Base-by-base conservation (phyloP, 2,888 invertebrate genomes). In the Acanthosepion esculentum region DNA sequence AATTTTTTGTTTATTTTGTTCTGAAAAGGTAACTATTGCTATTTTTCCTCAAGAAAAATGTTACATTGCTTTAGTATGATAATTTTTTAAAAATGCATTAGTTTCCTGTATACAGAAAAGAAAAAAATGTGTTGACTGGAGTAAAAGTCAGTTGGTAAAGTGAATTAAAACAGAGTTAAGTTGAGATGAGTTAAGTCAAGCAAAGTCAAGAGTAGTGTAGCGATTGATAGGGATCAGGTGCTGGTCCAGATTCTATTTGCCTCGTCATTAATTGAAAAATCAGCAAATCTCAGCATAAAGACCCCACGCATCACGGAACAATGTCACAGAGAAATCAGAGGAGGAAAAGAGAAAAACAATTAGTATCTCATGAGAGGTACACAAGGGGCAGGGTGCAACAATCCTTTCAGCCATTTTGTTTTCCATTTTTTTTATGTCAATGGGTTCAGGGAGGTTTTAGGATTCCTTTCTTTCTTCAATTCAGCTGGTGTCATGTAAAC, bases 401-500 rank as follows among this genome's bases (percentile, higher is more conserved):
- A 78, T 78, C n/a, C 78, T 78, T 33, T 33, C 18, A n/a, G n/a
- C 12, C 5, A 78, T 33, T n/a, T n/a, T 15, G 10, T 33, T 78
- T n/a, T 78, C 29, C 20, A 4, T 64, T 78, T 78, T 23, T 78
- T 78, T 78, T 33, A 78, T 78, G n/a, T 78, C 78, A 18, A 15
- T 20, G 7, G 59, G 59, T 7, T 4, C 6, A 20, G 20, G 59
- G 59, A 23, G n/a, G n/a, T n/a, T 20, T 10, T 78, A 78, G 4
- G n/a, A 78, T 78, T 78, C n/a, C n/a, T 78, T 78, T 10, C n/a
- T n/a, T 78, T 78, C 78, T 78, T 78, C 78, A n/a, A 78, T 33
- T 78, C 78, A 78, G n/a, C n/a, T 78, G n/a, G n/a, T 78, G 78
- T 78, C 78, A 78, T 78, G 33, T n/a, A 78, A 78, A 78, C 78